Evolutionary conservation across 2,888 invertebrate species (phyloP).

Genomic region (Campoletis raptor): DNA sequence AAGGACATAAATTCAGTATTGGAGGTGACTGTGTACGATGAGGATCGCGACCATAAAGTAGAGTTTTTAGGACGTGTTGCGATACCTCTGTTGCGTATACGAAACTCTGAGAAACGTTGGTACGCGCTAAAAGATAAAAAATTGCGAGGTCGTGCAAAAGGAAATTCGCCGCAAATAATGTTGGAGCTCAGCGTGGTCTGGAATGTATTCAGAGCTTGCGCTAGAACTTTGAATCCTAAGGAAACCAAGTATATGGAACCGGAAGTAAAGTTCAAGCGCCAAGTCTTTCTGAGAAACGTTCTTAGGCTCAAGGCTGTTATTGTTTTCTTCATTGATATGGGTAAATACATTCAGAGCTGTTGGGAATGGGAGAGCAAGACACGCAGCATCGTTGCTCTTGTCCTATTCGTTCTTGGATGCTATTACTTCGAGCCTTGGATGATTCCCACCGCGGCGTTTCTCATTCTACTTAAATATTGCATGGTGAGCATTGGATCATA

Average conservation of each 20-base stretch:
- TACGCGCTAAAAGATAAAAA: slow-evolving; percentile 98
- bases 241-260: slow-evolving; percentile 98
- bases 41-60: slow-evolving; percentile 98
- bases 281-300: slow-evolving; percentile 97
- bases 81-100: slow-evolving; percentile 94
- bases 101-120: slow-evolving; percentile 97
- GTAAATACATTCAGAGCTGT: slow-evolving; percentile 97
- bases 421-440: slow-evolving; percentile 99
- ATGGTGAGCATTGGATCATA: slow-evolving; percentile 85
- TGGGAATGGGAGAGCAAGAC: slow-evolving; percentile 98
- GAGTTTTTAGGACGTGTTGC: slow-evolving; percentile 98
- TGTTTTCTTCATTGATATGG: slow-evolving; percentile 94
- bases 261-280: slow-evolving; percentile 97
- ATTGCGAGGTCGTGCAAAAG: slow-evolving; percentile 95
- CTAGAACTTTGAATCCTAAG: slow-evolving; percentile 96
- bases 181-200: slow-evolving; percentile 96
- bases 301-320: slow-evolving; percentile 96
- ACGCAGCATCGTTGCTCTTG: slow-evolving; percentile 93
- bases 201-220: slow-evolving; percentile 97
- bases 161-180: slow-evolving; percentile 94
- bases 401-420: slow-evolving; percentile 94
- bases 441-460: slow-evolving; percentile 92
- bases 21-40: slow-evolving; percentile 98
- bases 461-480: slow-evolving; percentile 92
- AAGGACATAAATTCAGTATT: slow-evolving; percentile 98